Conservation (phyloP, 2,888 invertebrate species). For the Congeria kusceri region DNA sequence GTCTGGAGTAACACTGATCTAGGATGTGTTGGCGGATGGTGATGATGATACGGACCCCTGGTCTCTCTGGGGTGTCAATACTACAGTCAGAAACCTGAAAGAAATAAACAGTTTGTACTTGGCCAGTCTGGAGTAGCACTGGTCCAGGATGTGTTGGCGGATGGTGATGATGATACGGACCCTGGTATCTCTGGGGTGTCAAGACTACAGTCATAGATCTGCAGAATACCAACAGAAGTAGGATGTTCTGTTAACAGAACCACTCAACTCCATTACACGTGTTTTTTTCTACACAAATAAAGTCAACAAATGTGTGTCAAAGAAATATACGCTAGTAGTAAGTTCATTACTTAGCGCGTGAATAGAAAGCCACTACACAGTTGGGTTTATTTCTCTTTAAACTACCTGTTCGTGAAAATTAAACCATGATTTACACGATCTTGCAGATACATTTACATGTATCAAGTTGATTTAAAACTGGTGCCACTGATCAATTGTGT, state of each 20-base stretch:
- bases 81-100: conserved; percentile 47
- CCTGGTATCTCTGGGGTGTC: conserved; percentile 35
- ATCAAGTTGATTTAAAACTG: no score
- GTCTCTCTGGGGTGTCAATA: conserved; percentile 29
- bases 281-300: no score
- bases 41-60: conserved; percentile 49
- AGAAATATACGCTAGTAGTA: no score
- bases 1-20: conserved; percentile 51
- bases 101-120: conserved; percentile 53
- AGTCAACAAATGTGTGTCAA: no score
- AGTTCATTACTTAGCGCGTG: no score
- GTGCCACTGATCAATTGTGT: neutral
- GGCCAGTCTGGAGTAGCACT: conserved; percentile 43
- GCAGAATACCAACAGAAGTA: no score
- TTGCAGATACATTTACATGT: no score
- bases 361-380: no score
- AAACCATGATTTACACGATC: neutral
- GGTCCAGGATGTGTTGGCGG: conserved; percentile 58
- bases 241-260: no score
- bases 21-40: conserved; percentile 57
- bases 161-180: conserved; percentile 55
- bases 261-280: no score
- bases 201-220: conserved; percentile 43
- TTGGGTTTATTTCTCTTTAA: no score
- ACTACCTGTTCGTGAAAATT: neutral